Base-by-base conservation (phyloP, 2,888 invertebrate genomes). In the Diplazon laetatorius region DNA sequence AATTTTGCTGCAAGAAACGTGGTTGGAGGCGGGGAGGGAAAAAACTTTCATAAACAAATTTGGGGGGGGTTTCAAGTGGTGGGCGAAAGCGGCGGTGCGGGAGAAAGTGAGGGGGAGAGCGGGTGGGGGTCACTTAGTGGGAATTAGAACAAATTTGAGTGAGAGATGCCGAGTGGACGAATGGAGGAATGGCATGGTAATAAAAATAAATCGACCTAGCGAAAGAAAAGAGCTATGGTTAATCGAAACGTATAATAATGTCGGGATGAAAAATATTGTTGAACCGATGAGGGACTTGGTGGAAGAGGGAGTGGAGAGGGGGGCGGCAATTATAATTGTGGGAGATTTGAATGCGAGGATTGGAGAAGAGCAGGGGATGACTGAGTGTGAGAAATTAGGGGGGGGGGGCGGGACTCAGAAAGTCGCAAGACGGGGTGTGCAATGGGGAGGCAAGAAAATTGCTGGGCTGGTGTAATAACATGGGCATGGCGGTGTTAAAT, bases 1-100 rank as follows among this genome's bases (percentile, higher is more conserved):
- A 5, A 22, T 75, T 5, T 18, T 70, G 0, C 14, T 74, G 16
- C 78, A 70, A 37, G 70, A 78, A 20, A 74, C 74, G 8, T 74
- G 74, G 60, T 6, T 74, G n/a, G 74, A 70, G 37, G n/a, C 14
- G 12, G 65, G 59, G 12, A 48, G 48, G 3, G 59, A 55, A 39
- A 62, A 14, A 14, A 25, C 12, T 0, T n/a, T 22, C 9, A 5
- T 57, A 6, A 48, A 44, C 0, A 74, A 20, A 9, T n/a, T 78
- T 8, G 39, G 30, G 6, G 65, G 50, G 5, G 46, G 57, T 2
- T 78, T 46, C 46, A 16, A 9, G 2, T 76, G 55, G 63, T 14
- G 35, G 57, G 35, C 39, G 0, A 69, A 76, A 48, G 44, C 30
- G 1, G 76, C 73, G n/a, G 62, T 35, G 18, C 48, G 70, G 16